Percentiles rank a stretch among this genome's conserved stretches.
phyloP scores from a whole-genome alignment of 2,113 vertebrate genomes.

The Microtus ochrogaster region DNA sequence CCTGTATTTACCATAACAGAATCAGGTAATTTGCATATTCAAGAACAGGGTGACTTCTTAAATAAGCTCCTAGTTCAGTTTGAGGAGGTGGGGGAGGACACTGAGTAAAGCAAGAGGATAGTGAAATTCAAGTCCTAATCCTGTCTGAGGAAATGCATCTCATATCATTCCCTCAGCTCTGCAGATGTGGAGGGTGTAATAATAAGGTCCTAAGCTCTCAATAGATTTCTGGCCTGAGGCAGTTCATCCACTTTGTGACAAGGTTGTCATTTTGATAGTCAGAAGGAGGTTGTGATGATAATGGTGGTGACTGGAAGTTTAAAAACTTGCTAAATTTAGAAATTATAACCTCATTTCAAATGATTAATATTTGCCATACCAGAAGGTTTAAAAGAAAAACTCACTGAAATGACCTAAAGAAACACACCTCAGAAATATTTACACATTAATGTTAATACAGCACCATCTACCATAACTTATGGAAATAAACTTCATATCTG shows the following conservation, averaged over 20 bases:
- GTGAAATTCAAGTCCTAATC: too few relatives aligned
- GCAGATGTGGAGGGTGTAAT: background rate
- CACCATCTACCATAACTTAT: background rate
- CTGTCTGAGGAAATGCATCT: background rate
- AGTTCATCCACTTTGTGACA: background rate
- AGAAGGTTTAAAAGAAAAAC: background rate
- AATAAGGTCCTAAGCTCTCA: too few relatives aligned
- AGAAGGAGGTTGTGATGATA: background rate
- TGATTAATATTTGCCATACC: too few relatives aligned
- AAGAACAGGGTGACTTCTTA: background rate
- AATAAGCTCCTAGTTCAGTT: background rate
- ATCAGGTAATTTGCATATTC: background rate
- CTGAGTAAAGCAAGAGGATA: rapidly evolving
- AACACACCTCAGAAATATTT: background rate
- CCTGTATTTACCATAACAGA: background rate
- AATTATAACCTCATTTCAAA: too few relatives aligned
- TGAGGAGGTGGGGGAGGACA: too few relatives aligned
- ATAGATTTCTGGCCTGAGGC: background rate
- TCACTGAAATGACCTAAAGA: background rate
- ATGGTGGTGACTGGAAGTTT: background rate
- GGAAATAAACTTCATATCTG: rapidly evolving
- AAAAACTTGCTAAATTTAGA: too few relatives aligned
- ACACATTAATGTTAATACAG: background rate
- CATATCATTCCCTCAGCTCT: background rate
- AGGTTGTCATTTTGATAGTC: background rate